phyloP scores from a whole-genome alignment of 1,140 invertebrate species.

The Lasioglossum baleicum region DNA sequence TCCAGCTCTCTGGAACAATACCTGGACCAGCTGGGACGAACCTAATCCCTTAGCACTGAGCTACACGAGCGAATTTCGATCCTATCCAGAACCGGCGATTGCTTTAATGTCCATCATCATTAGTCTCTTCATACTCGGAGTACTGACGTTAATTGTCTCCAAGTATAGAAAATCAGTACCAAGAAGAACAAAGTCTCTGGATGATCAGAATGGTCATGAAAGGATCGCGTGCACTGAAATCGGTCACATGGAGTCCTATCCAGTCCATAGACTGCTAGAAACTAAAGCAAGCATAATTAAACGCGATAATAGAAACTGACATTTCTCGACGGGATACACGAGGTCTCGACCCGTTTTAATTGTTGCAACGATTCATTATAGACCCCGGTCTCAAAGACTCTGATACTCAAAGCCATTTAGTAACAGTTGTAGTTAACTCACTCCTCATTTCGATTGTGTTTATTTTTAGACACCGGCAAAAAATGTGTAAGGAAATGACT shows the following conservation, averaged over 20 bases:
- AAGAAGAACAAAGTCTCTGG: not conserved
- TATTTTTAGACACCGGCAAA: too few species aligned
- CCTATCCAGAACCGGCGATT: constrained; percentile 26
- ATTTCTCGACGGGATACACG: not conserved
- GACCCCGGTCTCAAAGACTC: not conserved
- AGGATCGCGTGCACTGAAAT: not conserved
- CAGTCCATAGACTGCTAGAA: not conserved
- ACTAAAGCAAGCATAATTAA: not conserved
- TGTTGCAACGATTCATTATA: not conserved
- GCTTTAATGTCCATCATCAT: constrained; percentile 49
- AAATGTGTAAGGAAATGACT: too few species aligned
- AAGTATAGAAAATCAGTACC: constrained; percentile 15
- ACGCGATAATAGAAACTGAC: constrained; percentile 13
- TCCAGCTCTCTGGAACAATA: constrained; percentile 81
- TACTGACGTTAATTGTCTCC: constrained; percentile 43
- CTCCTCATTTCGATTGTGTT: too few species aligned
- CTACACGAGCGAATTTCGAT: not conserved
- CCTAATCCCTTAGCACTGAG: constrained; percentile 50
- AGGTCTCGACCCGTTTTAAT: not conserved
- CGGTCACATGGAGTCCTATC: not conserved
- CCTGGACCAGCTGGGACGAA: constrained; percentile 82
- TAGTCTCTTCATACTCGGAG: constrained; percentile 45
- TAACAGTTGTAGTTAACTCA: not conserved
- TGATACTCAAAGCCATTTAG: not conserved
- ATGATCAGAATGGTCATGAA: not conserved